A percentile compares a stretch with the other conserved stretches of the same genome.
These are phyloP conservation scores for Cheilosia scutellata DNA, from an alignment of 2,888 invertebrate species.

Conservation along the genomic window DNA sequence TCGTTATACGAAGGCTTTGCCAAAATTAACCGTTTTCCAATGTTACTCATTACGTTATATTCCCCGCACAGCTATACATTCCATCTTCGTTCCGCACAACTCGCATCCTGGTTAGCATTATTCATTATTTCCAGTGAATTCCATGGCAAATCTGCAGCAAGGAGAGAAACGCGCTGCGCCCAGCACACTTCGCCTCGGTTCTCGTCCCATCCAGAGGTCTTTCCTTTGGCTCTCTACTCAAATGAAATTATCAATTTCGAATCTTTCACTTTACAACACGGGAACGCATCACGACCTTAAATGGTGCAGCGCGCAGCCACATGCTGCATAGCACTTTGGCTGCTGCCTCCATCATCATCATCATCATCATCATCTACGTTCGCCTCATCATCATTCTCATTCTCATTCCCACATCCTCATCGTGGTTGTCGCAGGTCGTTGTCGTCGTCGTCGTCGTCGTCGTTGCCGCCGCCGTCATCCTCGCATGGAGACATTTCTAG, in stretches of 20 bases:
- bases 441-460: constrained; percentile 29
- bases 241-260: constrained; percentile 78
- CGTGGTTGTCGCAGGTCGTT: constrained; percentile 34
- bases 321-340: constrained; percentile 48
- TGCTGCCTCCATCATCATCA: constrained; percentile 45
- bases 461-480: constrained; percentile 18
- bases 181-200: constrained; percentile 30
- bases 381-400: constrained; percentile 68
- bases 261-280: constrained; percentile 78
- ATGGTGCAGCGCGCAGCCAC: constrained; percentile 72
- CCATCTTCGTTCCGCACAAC: constrained; percentile 52
- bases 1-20: too few species aligned
- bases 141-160: constrained; percentile 25
- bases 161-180: not conserved
- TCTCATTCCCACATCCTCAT: constrained; percentile 61
- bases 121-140: constrained; percentile 74
- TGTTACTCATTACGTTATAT: too few species aligned
- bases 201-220: constrained; percentile 38
- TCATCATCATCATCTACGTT: constrained; percentile 61
- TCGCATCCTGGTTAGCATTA: constrained; percentile 71
- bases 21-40: too few species aligned
- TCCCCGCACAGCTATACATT: constrained; percentile 12
- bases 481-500: constrained; percentile 72
- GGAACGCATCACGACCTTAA: constrained; percentile 80
- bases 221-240: constrained; percentile 41